A percentile compares a stretch with the other conserved stretches of the same genome.
Conservation (phyloP, 1,140 invertebrate species). For the Cydia strobilella region DNA sequence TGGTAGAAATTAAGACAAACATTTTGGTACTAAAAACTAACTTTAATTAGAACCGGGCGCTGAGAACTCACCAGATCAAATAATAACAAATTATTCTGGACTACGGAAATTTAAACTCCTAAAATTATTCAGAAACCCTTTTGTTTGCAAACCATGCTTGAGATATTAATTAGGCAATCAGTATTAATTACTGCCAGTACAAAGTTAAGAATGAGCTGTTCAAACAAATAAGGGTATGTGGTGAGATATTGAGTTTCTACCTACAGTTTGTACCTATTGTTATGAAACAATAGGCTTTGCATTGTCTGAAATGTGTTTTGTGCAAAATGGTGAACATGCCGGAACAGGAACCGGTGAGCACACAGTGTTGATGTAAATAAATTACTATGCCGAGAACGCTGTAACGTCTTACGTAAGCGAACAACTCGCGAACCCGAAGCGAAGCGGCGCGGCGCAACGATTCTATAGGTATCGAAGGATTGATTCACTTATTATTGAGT, state of each 20-base stretch:
- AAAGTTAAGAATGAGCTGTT: conserved; percentile 31
- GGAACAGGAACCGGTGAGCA: conserved; percentile 32
- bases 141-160: conserved; percentile 30
- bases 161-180: conserved; percentile 29
- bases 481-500: too few relatives aligned
- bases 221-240: conserved; percentile 51
- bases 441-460: too few relatives aligned
- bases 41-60: neutral
- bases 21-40: neutral
- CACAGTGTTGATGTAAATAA: conserved; percentile 31
- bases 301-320: conserved; percentile 55
- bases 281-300: conserved; percentile 47
- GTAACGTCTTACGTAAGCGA: too few relatives aligned
- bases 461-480: too few relatives aligned
- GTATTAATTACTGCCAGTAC: conserved; percentile 28
- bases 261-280: conserved; percentile 46
- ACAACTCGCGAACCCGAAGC: too few relatives aligned
- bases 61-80: conserved; percentile 11
- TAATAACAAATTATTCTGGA: conserved; percentile 19
- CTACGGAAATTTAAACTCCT: conserved; percentile 8
- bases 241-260: conserved; percentile 51
- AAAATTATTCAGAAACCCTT: conserved; percentile 26
- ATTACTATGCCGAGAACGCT: neutral
- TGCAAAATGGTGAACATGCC: conserved; percentile 52
- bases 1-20: neutral